Base-by-base conservation (phyloP, 2,888 invertebrate genomes). In the Limnephilus rhombicus region DNA sequence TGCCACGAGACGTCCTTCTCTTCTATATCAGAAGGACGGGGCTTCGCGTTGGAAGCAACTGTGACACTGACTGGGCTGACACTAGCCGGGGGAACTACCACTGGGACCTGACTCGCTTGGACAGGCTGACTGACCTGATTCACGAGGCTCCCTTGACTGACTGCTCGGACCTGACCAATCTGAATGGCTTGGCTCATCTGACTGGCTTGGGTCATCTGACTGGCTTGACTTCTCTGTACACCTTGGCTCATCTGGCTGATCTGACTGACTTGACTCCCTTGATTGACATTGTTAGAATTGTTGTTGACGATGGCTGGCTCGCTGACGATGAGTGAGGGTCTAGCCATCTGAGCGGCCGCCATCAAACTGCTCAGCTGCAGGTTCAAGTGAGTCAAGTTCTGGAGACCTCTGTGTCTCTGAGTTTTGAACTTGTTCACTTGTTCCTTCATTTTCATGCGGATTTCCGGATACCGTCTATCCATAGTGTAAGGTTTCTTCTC, bases 1-100 rank as follows among this genome's bases (percentile, higher is more conserved):
- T 93, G 93, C 93, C 93, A 93, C 18, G 93, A 87, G 12, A 85
- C 91, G 34, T 91, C 92, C 85, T 91, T 91, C 49, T 89, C 89
- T 11, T 45, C 90, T 7, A 45, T 34, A 49, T 87, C 82, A 3
- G 89, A 15, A 49, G 90, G 85, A n/a, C 24, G 80, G 18, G 81
- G 87, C 18, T 89, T 89, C 13, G 83, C 68, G 11, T 53, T 86
- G 12, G 91, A 85, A 34, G 80, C 37, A 4, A 89, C 91, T 3
- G 80, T 45, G 37, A 86, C 80, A 18, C 49, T 41, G 34, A 82
- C 83, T 24, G 68, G 68, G 68, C 68, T 68, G 24, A 68, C 68
- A 24, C 68, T 68, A 31, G 18, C 80, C 89, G 31, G 68, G 68
- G 68, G 68, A n/a, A 68, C 68, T 5, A n/a, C 24, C 2, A n/a